Evolutionary conservation across 37 sponge, comb jelly and placozoan genomes (phyloP).

Genomic region (Geodia barretti): DNA sequence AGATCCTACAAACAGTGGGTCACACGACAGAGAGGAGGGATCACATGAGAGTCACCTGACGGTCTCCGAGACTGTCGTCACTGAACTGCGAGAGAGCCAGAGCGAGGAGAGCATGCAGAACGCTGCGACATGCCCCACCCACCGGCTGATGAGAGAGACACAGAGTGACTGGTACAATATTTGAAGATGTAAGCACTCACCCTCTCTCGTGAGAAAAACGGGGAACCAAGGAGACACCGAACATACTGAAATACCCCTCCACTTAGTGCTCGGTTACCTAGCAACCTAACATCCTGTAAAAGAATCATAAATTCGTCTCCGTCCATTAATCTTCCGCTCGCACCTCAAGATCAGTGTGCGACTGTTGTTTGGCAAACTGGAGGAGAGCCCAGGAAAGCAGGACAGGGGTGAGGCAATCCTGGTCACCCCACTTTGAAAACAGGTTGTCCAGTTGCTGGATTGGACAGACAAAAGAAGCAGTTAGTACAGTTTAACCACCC

Average conservation of each 20-base stretch:
- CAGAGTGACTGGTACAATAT: neutral
- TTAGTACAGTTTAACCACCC: neutral
- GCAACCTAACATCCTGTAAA: conserved; percentile 15
- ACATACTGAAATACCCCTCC: conserved; percentile 52
- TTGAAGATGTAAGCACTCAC: conserved; percentile 16
- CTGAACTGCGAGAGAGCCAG: conserved; percentile 33
- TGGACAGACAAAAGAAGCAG: neutral
- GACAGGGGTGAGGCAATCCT: conserved; percentile 39
- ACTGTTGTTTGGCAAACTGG: conserved; percentile 1
- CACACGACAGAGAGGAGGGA: neutral
- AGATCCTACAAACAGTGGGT: conserved; percentile 19
- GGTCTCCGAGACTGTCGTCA: conserved; percentile 56
- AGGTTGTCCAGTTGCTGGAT: conserved; percentile 29
- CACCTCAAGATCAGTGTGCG: too few relatives aligned
- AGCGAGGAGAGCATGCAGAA: conserved; percentile 39
- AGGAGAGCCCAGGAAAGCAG: conserved; percentile 56
- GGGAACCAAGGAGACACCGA: conserved; percentile 27
- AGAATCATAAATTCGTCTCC: neutral
- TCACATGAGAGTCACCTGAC: conserved; percentile 9
- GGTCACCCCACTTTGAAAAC: conserved; percentile 39
- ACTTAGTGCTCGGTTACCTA: conserved; percentile 47
- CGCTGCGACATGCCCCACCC: conserved; percentile 9
- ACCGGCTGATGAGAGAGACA: conserved; percentile 39
- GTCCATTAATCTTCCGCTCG: too few relatives aligned
- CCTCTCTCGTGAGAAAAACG: conserved; percentile 47